Base-by-base conservation (phyloP, 2,797 vertebrate genomes). In the Threskiornis aethiopicus region DNA sequence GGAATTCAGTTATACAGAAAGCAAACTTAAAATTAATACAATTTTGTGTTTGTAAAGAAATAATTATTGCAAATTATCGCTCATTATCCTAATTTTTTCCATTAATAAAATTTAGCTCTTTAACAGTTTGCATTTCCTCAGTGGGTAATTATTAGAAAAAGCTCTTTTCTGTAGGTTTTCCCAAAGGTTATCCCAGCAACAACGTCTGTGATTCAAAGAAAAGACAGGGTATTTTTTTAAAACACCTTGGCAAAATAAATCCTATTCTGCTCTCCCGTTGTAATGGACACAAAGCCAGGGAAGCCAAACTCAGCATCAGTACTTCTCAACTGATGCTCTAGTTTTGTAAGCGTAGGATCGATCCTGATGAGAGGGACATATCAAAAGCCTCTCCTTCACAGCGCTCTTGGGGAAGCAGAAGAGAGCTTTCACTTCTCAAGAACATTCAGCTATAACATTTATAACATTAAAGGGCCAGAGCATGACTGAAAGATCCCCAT, bases 11-110 rank as follows among this genome's bases (percentile, higher is more conserved):
- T 89, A 95, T 55, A 96, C 81, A 97, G 97, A 97, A 97, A 97
- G 96, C 96, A 96, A 88, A 97, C 98, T 97, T 97, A 95, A 97
- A 98, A 98, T 98, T 96, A 98, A 98, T 97, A 97, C 81, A 96
- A 94, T 95, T 97, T 97, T 87, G 84, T 97, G 96, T 98, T 98
- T 97, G 95, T 95, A 97, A 98, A 98, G 98, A 98, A 98, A 96
- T 98, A 97, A 97, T 98, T 97, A 97, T 98, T 98, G 98, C 97
- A 98, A 98, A 98, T 98, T 98, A 98, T 98, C 29, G 1, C 97
- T 97, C 92, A 91, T 98, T 98, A 98, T 96, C 93, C 96, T 97
- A 92, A 96, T 97, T 97, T 97, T 96, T 96, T 89, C 83, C 95
- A 97, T 97, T 98, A 98, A 97, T 97, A 97, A 97, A 97, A 97